Evolutionary conservation across 2,113 vertebrate species (phyloP).

Genomic region (Coreoperca whiteheadi): DNA sequence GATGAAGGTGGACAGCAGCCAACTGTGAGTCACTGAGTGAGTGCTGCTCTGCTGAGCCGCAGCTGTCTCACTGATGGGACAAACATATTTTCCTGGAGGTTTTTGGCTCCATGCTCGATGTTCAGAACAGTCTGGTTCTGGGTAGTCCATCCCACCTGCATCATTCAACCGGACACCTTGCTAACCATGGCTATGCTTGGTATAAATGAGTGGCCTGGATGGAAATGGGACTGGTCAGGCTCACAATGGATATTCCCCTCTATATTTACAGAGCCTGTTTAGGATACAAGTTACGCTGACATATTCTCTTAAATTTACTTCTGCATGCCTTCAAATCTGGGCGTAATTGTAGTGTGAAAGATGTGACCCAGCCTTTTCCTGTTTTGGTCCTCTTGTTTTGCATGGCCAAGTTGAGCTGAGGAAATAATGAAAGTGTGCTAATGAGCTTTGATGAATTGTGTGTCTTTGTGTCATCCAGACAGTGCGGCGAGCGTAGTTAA

Average conservation of each 20-base stretch:
- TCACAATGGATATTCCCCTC: not conserved
- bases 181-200: not conserved
- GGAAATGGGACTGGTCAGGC: not conserved
- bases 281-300: not conserved
- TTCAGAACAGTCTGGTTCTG: constrained; percentile 5
- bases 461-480: constrained; percentile 79
- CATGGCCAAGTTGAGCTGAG: constrained; percentile 20
- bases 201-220: not conserved
- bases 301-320: not conserved
- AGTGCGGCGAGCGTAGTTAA: constrained; percentile 76
- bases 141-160: not conserved
- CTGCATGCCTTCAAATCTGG: constrained; percentile 15
- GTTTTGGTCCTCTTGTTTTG: constrained; percentile 37
- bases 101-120: constrained; percentile 6
- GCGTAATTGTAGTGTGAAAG: constrained; percentile 8
- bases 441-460: constrained; percentile 63
- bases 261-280: not conserved
- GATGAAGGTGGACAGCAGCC: constrained; percentile 26
- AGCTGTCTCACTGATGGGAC: constrained; percentile 43
- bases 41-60: constrained; percentile 16
- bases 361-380: constrained; percentile 49
- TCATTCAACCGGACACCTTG: constrained; percentile 1
- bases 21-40: constrained; percentile 24
- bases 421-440: constrained; percentile 32
- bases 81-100: constrained; percentile 46